Evolutionary conservation across 1,140 invertebrate genomes (phyloP).

Genomic region (Drosophila sproati): DNA sequence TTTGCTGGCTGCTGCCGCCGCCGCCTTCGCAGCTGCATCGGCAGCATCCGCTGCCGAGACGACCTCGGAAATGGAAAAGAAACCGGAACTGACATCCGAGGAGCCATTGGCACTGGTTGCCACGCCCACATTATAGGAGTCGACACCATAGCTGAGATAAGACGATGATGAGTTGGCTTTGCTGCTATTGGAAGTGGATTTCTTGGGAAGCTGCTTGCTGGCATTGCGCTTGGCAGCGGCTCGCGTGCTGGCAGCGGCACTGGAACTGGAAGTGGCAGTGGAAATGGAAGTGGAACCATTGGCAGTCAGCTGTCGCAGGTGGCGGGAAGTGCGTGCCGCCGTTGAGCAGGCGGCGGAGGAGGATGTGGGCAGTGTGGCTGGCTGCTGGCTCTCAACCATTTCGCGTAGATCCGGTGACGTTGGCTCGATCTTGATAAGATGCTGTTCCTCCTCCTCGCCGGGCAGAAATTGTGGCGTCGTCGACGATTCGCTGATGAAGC

Average conservation of each 20-base stretch:
- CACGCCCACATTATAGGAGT: constrained; percentile 62
- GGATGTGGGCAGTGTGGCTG: constrained; percentile 36
- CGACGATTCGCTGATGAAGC: constrained; percentile 75
- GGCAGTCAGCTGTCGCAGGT: constrained; percentile 55
- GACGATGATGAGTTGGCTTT: constrained; percentile 30
- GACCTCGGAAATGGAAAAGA: constrained; percentile 78
- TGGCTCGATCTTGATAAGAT: constrained; percentile 81
- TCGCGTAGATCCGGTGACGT: constrained; percentile 73
- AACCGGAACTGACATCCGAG: constrained; percentile 66
- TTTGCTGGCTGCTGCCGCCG: constrained; percentile 56
- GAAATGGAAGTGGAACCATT: constrained; percentile 18
- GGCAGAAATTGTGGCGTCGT: constrained; percentile 74
- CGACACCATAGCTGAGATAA: constrained; percentile 66
- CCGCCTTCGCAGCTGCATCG: constrained; percentile 66
- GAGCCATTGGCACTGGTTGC: constrained; percentile 47
- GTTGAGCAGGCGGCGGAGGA: constrained; percentile 39
- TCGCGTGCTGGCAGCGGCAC: not conserved
- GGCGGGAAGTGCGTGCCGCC: constrained; percentile 61
- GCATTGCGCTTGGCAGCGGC: constrained; percentile 36
- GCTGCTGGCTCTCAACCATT: constrained; percentile 71
- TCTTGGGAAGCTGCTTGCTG: constrained; percentile 41
- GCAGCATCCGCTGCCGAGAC: constrained; percentile 72
- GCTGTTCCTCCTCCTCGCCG: constrained; percentile 60
- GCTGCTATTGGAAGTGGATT: constrained; percentile 30
- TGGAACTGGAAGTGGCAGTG: no score